Base-by-base conservation (phyloP, 1,140 invertebrate genomes). In the Drosophila obscura region DNA sequence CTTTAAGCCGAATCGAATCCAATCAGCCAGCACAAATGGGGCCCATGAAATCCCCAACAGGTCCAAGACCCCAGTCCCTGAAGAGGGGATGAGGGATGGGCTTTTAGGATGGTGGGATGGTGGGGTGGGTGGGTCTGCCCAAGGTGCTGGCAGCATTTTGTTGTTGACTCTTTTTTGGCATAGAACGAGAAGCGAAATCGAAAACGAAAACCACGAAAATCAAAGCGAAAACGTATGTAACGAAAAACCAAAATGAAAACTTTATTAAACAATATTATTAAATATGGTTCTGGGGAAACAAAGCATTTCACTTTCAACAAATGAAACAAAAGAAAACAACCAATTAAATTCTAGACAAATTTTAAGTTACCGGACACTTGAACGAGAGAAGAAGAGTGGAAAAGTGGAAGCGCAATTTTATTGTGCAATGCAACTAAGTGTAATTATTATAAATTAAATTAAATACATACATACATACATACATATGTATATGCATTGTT, bases 281-380 rank as follows among this genome's bases (percentile, higher is more conserved):
- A 59, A 75, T 59, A 80, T 74, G 82, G 82, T 87, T 87, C 82
- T 88, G 78, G 82, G 82, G 82, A 87, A 87, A 87, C 82, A 87
- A 87, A 75, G 66, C 77, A 73, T 84, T 39, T 80, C 77, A 75
- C 61, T 66, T 83, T 75, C 65, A 77, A 81, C 50, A 67, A 72
- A 55, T 16, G 46, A 45, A 69, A 50, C 43, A 46, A 39, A 39
- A 39, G 44, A n/a, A 57, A 62, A 8, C 55, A 68, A 58, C 48
- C 64, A 59, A 66, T 61, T 84, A 69, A 63, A 64, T 68, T 35
- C 45, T 81, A 85, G 82, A 65, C 68, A 75, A 87, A 87, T 78
- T 87, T 78, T 81, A 85, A 77, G 73, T 78, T 81, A 62, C n/a
- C 41, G 1, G 8, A 48, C 51, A 52, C 51, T 46, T 55, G 39